These are phyloP conservation scores for Diplosoma virens DNA, from an alignment of 23 tunicate species.

Conservation along the genomic window DNA sequence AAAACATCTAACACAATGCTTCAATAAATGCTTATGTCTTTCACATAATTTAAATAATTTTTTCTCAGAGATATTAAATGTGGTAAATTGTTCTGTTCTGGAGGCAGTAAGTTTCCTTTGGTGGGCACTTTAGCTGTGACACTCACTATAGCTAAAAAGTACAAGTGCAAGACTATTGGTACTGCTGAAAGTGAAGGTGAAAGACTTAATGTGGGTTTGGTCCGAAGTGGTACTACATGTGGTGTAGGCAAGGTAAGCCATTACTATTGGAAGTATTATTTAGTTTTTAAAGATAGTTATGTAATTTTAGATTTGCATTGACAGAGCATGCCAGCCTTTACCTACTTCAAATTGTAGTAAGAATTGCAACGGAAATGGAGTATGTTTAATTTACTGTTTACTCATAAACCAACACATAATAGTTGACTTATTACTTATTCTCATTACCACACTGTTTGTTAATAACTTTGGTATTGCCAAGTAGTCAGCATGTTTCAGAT, in stretches of 20 bases:
- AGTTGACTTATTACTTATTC: too few species aligned
- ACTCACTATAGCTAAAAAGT: background rate
- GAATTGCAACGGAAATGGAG: constrained; percentile 56
- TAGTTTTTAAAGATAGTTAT: background rate
- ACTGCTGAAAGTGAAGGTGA: constrained; percentile 40
- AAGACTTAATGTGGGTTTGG: constrained; percentile 54
- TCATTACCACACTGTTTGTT: too few species aligned
- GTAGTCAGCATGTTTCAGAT: too few species aligned
- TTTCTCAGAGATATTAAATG: constrained; percentile 29
- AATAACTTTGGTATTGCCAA: too few species aligned
- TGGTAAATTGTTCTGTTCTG: constrained; percentile 45
- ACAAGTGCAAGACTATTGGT: constrained; percentile 37
- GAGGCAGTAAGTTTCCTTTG: constrained; percentile 28
- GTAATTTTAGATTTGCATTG: constrained; percentile 30
- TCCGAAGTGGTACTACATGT: constrained; percentile 65
- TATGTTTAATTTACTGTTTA: too few species aligned
- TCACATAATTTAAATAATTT: too few species aligned
- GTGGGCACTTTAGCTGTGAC: background rate
- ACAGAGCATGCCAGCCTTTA: constrained; percentile 6
- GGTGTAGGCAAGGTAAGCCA: constrained; percentile 43
- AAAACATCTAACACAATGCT: too few species aligned
- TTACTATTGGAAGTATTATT: background rate
- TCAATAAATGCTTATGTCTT: too few species aligned
- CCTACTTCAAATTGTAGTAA: constrained; percentile 11
- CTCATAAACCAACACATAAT: too few species aligned